phyloP scores from a whole-genome alignment of 2,888 invertebrate species.

The Drosophila falleni region DNA sequence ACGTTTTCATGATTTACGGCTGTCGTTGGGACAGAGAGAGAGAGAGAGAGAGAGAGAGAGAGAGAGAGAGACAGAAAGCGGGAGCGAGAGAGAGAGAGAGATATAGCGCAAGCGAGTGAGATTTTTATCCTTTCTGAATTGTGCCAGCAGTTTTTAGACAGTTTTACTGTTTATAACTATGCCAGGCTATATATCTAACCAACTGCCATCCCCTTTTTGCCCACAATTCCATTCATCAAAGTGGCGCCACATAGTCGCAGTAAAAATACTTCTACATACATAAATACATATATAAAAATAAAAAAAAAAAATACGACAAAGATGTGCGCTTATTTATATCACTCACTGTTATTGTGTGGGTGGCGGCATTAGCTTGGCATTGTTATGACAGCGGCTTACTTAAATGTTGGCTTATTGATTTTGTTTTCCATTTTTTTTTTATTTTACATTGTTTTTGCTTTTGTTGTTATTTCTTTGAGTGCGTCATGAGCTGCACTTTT shows the following conservation, averaged over 20 bases:
- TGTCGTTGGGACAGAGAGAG: constrained; percentile 45
- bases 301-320: constrained; percentile 21
- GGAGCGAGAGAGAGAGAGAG: not conserved
- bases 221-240: constrained; percentile 45
- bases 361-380: constrained; percentile 50
- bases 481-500: constrained; percentile 51
- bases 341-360: constrained; percentile 54
- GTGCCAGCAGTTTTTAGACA: constrained; percentile 72
- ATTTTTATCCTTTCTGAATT: constrained; percentile 76
- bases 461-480: constrained; percentile 36
- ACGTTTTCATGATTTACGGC: constrained; percentile 71
- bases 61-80: not conserved
- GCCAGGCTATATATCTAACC: constrained; percentile 29
- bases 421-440: constrained; percentile 13
- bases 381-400: constrained; percentile 67
- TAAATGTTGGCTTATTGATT: constrained; percentile 74
- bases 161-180: constrained; percentile 78
- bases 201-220: not conserved
- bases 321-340: constrained; percentile 71
- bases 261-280: not conserved
- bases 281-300: not conserved
- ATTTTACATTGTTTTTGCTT: not conserved
- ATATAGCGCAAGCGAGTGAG: constrained; percentile 11
- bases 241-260: constrained; percentile 63
- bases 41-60: not conserved